A percentile compares a stretch with the other conserved stretches of the same genome.
These are phyloP conservation scores for Athene noctua DNA, from an alignment of 2,113 vertebrate species.

Conservation along the genomic window DNA sequence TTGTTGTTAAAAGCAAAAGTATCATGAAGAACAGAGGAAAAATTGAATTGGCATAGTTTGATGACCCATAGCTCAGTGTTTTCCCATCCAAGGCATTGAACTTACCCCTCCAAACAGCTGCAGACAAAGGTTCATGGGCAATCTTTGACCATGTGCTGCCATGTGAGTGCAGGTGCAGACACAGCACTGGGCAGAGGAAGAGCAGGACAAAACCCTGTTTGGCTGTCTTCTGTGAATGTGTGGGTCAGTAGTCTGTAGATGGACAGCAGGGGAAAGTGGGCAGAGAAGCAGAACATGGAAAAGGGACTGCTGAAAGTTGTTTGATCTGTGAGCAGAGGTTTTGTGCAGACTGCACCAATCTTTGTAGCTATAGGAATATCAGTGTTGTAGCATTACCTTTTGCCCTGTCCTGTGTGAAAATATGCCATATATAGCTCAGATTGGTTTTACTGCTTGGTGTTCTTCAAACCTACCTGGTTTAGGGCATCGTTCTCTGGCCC, in stretches of 20 bases:
- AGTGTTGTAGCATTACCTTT: neutral
- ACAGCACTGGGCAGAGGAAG: neutral
- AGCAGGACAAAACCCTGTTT: neutral
- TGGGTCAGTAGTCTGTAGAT: neutral
- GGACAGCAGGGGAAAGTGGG: neutral
- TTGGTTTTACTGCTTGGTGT: neutral
- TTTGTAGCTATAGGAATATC: neutral
- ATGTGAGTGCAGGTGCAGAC: neutral
- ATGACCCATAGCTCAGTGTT: neutral
- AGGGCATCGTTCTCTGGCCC: neutral
- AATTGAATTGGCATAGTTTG: neutral
- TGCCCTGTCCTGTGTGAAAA: neutral
- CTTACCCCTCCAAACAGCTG: neutral
- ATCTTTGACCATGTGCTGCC: neutral
- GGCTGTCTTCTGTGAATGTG: neutral
- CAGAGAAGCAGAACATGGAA: neutral
- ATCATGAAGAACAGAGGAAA: neutral
- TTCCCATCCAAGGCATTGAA: fast-evolving
- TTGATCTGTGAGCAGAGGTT: neutral
- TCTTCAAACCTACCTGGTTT: neutral
- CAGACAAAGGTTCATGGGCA: neutral
- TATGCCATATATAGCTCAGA: neutral
- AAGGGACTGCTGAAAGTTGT: neutral
- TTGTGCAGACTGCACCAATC: neutral
- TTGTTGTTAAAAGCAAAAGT: neutral